Evolutionary conservation across 2,888 invertebrate genomes (phyloP).

Genomic region (Melikaiella ostensackeni): DNA sequence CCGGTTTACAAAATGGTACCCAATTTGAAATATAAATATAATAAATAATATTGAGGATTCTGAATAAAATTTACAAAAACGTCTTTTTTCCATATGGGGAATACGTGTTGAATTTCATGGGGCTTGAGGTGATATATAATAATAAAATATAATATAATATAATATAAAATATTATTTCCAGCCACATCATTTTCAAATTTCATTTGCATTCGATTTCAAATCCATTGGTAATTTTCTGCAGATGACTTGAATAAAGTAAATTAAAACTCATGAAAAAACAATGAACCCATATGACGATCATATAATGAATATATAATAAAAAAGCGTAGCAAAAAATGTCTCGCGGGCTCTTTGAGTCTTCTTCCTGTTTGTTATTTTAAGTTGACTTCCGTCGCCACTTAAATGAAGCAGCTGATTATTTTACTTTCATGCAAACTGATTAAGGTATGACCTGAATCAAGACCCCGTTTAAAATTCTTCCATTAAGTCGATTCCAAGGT

Average conservation of each 20-base stretch:
- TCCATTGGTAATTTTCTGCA: neutral
- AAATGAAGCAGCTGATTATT: neutral
- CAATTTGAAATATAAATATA: too few species aligned
- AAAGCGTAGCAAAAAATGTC: neutral
- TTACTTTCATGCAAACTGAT: conserved; percentile 13
- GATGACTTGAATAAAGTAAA: neutral
- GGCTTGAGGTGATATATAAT: too few species aligned
- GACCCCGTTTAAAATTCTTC: conserved; percentile 9
- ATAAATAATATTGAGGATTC: too few species aligned
- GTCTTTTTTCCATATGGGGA: too few species aligned
- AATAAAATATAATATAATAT: too few species aligned
- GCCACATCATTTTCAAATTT: neutral
- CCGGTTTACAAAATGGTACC: too few species aligned
- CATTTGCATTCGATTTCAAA: neutral
- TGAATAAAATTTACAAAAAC: too few species aligned
- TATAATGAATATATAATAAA: neutral
- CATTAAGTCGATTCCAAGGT: conserved; percentile 3
- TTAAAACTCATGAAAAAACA: neutral
- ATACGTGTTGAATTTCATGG: too few species aligned
- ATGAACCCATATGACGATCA: neutral
- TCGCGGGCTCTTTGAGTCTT: neutral
- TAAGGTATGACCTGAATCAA: neutral
- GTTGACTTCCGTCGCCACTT: neutral
- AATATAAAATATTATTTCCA: too few species aligned
- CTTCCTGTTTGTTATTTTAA: neutral